Base-by-base conservation (phyloP, 2,113 vertebrate genomes). In the Cyprinus carpio region DNA sequence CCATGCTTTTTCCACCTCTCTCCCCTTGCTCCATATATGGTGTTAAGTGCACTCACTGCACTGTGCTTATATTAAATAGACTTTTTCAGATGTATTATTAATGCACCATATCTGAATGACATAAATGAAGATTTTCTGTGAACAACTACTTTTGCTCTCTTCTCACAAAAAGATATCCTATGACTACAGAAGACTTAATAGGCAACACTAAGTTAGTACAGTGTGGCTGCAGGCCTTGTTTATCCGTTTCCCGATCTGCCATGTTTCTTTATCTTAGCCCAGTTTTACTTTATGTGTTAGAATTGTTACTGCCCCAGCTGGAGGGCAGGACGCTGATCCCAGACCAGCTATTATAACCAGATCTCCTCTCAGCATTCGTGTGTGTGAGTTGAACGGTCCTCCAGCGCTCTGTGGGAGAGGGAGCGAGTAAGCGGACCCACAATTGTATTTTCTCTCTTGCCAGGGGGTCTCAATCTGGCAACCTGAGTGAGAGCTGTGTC, bases 391-490 rank as follows among this genome's bases (percentile, higher is more conserved):
- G 67, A 82, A 87, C 75, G 25, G 58, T 79, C 51, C 82, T 86
- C 69, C 64, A 86, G 89, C 56, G 78, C 89, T 78, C 91, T 90
- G 93, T 75, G 79, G 91, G 91, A 89, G 89, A 86, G 64, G 86
- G 89, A 82, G 82, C 54, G 72, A 86, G 89, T 85, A 83, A 87
- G 80, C 83, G 78, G 77, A 81, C 82, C 81, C 81, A 86, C 92
- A 90, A 94, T 91, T 88, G 80, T 87, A 91, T 93, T 93, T 92
- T 91, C 88, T 91, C 56, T 86, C 92, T 75, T 92, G 90, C 89
- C 87, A 86, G 86, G 91, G 85, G 91, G 90, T 91, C 91, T 91
- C 85, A 82, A 88, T 83, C 87, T 86, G 87, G 85, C 88, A 90
- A 88, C 82, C 89, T 85, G 90, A 82, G 84, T 72, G 89, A 90